Evolutionary conservation across 2,888 invertebrate genomes (phyloP), one percentile per base, ranked within the genome.

Genomic region (Penaeus monodon): DNA sequence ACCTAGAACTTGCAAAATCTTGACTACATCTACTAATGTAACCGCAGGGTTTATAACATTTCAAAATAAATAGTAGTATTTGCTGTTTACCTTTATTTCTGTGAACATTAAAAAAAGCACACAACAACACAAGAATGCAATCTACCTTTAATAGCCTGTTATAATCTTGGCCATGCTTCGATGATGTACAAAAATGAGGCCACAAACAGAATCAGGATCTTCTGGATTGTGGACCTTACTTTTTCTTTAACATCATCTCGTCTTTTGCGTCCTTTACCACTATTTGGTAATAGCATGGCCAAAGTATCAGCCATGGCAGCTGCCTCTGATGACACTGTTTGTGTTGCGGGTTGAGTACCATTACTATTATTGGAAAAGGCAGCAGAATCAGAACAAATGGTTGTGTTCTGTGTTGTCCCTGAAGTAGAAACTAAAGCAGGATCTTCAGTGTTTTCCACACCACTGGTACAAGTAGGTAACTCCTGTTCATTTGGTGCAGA

Each of bases 111-210:
- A n/a, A 57, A 17, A 57, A 57, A 14, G 14, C 0, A 14, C 14
- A 2, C 2, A 57, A 57, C 17, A 20, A 57, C 17, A 17, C 17
- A 57, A 57, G 57, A 57, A 20, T 14, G 57, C 57, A 57, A 57
- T 20, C 95, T 94, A 96, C 96, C 92, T 95, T 95, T 88, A 97
- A 93, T 70, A 98, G 93, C 92, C 96, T 95, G 92, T 96, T 87
- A 99, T 94, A 29, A 97, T 96, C 92, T 96, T 97, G 0, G 99
- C 98, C 84, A 96, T 96, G 90, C 97, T 95, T 38, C 96, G 94
- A 88, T 96, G 95, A 90, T 96, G 95, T 81, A 99, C 97, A 93
- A 98, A 98, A 79, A 99, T 95, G 29, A 99, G 94, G 0, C 96
- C 97, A 92, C 98, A 98, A 1, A 99, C 93, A 0, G 95, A 94